Percentiles rank a stretch among this genome's conserved stretches.
Evolutionary conservation across 92 coral and sea anemone species (phyloP).

Genomic region (Pocillopora grandis): DNA sequence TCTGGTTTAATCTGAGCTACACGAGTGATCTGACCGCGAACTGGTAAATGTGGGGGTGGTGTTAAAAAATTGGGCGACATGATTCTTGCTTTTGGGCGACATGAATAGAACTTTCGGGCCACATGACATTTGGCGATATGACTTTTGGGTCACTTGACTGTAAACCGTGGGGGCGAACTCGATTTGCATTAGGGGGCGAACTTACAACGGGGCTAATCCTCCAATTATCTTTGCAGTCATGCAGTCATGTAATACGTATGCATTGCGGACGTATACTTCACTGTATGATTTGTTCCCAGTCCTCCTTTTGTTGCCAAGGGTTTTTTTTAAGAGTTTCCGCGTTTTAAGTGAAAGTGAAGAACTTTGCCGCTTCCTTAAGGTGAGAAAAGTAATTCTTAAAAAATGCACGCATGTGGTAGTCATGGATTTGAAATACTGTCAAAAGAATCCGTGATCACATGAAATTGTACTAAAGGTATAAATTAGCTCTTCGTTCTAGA

Average conservation of each 20-base stretch:
- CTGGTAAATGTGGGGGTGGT: background rate
- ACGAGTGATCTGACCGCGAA: no score
- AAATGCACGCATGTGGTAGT: background rate
- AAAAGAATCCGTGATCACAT: background rate
- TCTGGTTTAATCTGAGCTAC: no score
- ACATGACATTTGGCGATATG: no score
- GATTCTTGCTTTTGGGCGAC: no score
- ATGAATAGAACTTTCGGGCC: no score
- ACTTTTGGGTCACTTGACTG: no score
- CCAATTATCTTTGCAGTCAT: no score
- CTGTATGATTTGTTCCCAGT: background rate
- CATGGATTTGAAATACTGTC: background rate
- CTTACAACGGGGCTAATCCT: no score
- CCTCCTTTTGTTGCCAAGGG: background rate
- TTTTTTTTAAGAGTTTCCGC: background rate
- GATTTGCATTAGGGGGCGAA: no score
- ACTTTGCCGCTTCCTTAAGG: background rate
- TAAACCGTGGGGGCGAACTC: no score
- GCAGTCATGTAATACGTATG: background rate
- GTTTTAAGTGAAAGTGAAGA: background rate
- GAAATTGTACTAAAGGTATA: background rate
- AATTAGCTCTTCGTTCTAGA: background rate
- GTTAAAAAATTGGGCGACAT: no score
- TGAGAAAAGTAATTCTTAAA: conserved; percentile 4
- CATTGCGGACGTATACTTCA: conserved; percentile 11